Percentiles rank a stretch among this genome's conserved stretches.
Conservation (phyloP, 2,888 invertebrate genomes). For the Achlya flavicornis region DNA sequence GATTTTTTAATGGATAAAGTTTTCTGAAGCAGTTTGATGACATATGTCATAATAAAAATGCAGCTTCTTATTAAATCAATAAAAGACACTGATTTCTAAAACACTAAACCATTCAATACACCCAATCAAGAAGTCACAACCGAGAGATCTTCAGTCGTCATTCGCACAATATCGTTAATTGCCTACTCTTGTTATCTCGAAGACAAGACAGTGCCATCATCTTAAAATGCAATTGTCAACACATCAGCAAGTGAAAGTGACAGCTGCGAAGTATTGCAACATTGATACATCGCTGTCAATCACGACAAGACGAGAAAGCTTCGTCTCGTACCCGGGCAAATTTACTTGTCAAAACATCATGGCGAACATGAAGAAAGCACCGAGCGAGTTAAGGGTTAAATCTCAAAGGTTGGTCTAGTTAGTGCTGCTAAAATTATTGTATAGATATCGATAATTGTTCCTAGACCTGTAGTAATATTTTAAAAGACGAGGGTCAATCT, state of each 20-base stretch:
- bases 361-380: conserved; percentile 54
- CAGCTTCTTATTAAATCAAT: neutral
- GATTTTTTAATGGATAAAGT: neutral
- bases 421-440: neutral
- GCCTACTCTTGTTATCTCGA: conserved; percentile 13
- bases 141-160: conserved; percentile 6
- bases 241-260: conserved; percentile 48
- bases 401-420: conserved; percentile 14
- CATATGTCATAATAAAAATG: neutral
- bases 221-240: conserved; percentile 23
- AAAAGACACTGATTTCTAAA: neutral
- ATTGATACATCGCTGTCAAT: conserved; percentile 41
- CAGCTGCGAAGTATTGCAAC: conserved; percentile 26
- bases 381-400: conserved; percentile 13
- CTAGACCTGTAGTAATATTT: too few relatives aligned
- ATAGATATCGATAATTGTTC: neutral
- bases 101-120: conserved; percentile 6
- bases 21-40: neutral
- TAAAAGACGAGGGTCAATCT: too few relatives aligned
- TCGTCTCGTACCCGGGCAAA: conserved; percentile 41
- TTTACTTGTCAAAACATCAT: conserved; percentile 59
- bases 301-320: conserved; percentile 42
- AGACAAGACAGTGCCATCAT: conserved; percentile 8
- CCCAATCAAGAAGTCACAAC: conserved; percentile 6
- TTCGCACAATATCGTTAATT: conserved; percentile 15